Percentiles rank a stretch among this genome's conserved stretches.
These are phyloP conservation scores for Rhagoletis pomonella DNA, from an alignment of 1,140 invertebrate species.

Conservation along the genomic window DNA sequence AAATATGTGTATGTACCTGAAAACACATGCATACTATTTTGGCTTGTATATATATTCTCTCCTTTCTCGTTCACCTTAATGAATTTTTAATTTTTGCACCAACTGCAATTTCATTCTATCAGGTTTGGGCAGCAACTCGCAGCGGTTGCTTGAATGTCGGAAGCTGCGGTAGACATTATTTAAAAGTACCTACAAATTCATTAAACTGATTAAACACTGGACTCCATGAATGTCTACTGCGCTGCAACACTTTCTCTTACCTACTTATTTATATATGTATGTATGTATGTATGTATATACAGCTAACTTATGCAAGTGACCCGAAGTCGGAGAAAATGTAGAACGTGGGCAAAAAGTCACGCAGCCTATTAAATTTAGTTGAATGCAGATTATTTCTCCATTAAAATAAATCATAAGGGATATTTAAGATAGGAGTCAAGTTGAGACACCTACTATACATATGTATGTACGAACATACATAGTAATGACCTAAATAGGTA, in stretches of 20 bases:
- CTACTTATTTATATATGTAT: too few relatives aligned
- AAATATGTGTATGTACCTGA: background rate
- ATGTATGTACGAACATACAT: too few relatives aligned
- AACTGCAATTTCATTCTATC: background rate
- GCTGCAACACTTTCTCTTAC: background rate
- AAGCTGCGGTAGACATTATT: background rate
- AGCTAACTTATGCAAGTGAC: background rate
- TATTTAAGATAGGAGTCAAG: background rate
- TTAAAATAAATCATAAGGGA: background rate
- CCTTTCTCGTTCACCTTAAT: background rate
- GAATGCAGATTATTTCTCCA: background rate
- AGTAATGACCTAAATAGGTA: too few relatives aligned
- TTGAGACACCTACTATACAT: too few relatives aligned
- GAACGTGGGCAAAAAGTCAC: background rate
- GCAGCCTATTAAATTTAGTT: background rate
- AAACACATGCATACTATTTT: background rate
- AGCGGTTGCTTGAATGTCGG: background rate
- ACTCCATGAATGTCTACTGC: background rate
- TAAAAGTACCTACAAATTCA: slow-evolving; percentile 1
- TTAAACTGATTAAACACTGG: background rate
- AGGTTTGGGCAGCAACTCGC: background rate
- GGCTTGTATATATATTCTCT: background rate
- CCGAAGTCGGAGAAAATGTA: background rate
- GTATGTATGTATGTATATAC: background rate
- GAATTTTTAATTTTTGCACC: background rate